phyloP scores from a whole-genome alignment of 2,888 invertebrate genomes.

The Oxycera nigricornis region DNA sequence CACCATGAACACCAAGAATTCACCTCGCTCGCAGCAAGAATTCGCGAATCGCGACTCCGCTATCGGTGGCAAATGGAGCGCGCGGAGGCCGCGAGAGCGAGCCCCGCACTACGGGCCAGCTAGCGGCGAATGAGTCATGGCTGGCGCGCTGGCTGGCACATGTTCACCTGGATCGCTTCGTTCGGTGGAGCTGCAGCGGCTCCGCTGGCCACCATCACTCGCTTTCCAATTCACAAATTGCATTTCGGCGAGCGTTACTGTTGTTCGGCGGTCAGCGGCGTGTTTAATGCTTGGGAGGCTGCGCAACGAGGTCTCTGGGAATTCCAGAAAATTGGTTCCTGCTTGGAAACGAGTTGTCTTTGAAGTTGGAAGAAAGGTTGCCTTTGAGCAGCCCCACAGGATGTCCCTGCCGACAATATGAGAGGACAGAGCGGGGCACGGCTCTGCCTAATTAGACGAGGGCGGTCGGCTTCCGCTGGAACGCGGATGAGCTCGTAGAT shows the following conservation, averaged over 20 bases:
- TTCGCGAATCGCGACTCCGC: background rate
- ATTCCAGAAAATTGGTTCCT: background rate
- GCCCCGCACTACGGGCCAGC: background rate
- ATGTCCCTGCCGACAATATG: too few species aligned
- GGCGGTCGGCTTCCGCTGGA: too few species aligned
- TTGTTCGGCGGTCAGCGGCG: background rate
- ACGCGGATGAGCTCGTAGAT: conserved; percentile 1
- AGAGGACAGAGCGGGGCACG: too few species aligned
- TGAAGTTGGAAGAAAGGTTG: background rate
- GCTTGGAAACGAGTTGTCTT: background rate
- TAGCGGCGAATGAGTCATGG: background rate
- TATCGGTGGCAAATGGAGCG: conserved; percentile 5
- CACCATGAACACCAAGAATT: background rate
- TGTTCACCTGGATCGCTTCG: background rate
- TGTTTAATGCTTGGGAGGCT: background rate
- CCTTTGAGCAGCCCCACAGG: background rate
- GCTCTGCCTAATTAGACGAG: too few species aligned
- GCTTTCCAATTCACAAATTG: background rate
- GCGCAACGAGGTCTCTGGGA: background rate
- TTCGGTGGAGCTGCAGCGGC: background rate
- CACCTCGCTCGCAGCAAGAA: background rate
- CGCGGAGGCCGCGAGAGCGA: background rate
- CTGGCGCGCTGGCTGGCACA: background rate
- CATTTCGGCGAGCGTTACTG: background rate
- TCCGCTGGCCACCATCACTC: background rate